Evolutionary conservation across 2,888 invertebrate genomes (phyloP), one percentile per base, ranked within the genome.

Genomic region (Drosophila prostipennis): DNA sequence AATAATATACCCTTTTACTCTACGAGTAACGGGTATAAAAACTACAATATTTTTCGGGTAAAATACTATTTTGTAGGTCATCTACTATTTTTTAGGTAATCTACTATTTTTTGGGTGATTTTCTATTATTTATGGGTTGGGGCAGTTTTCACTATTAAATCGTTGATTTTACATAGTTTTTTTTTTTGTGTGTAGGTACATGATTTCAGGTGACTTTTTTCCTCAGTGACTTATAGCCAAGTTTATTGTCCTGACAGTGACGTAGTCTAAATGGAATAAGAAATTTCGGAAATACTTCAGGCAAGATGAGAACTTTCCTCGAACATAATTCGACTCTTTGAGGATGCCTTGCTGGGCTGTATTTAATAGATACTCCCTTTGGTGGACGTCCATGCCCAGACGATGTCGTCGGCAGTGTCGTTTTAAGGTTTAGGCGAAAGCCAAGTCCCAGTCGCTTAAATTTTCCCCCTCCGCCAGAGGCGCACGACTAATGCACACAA

Each of bases 401-500:
- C 19, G 26, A 19, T 23, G 37, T 14, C 43, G 14, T 40, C 29
- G 13, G 11, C 39, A 10, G 19, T 32, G 64, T 32, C 52, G 19
- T 19, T 53, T 49, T 45, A 56, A 52, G 49, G 51, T 63, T 63
- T 57, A 60, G 51, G 48, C 39, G 26, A 23, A 34, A 40, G 51
- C 23, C 57, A 58, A 14, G 23, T 34, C 26, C 55, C 56, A 72
- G 39, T 52, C 53, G 63, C 45, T 61, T 71, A 64, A 29, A 71
- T 64, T 67, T 60, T 39, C 63, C 53, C 32, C 34, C 11, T 11
- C 48, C 46, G 36, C 53, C 49, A 43, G 65, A 71, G 48, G 32
- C 48, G 54, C 59, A 42, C 34, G 48, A 45, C 77, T 81, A 65
- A 71, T 79, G 74, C n/a, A n/a, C n/a, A n/a, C n/a, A n/a, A n/a